Evolutionary conservation across 64 coral and sea anemone genomes (phyloP), one percentile per base, ranked within the genome.

Genomic region (Orbicella faveolata): DNA sequence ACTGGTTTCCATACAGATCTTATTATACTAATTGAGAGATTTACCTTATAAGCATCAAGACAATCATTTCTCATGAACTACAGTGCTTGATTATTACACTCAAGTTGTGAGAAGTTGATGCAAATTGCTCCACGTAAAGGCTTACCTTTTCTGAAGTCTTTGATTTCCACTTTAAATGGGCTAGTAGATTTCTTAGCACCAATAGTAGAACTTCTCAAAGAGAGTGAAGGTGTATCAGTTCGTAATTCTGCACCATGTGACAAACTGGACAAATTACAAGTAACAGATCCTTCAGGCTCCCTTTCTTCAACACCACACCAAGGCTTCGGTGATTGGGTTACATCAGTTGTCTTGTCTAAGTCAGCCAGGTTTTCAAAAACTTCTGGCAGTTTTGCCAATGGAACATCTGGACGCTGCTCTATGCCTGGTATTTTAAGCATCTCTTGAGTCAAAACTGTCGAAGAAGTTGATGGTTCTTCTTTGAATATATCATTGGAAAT

Each of bases 381-480:
- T n/a, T 85, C 82, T 85, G 65, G 41, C 41, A 70, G 67, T 70
- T 70, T 70, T 70, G 67, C 21, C 67, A 85, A 52, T 11, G 82
- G 82, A 30, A 72, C 17, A 48, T 85, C 64, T 25, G 82, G 63
- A 69, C 36, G 67, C 36, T 84, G 81, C 16, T 84, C 68, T 15
- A 85, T 72, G 20, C 82, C 82, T 72, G 82, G 64, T 72, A 85
- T 85, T 51, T 85, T 69, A 21, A 85, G 35, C 82, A 85, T 85
- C 64, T 85, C 82, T 15, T 85, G 82, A 8, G 82, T 85, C 82
- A 85, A 68, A 36, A 85, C 82, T 72, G 82, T 85, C 17, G 82
- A 33, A 52, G 63, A 69, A 33, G 3, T 51, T 73, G 39, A 72
- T 52, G 41, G 15, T 85, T 85, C 82, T 13, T 66, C 63, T n/a